Evolutionary conservation across 2,113 vertebrate genomes (phyloP), one percentile per base, ranked within the genome.

Genomic region (Chlamydotis undulata): DNA sequence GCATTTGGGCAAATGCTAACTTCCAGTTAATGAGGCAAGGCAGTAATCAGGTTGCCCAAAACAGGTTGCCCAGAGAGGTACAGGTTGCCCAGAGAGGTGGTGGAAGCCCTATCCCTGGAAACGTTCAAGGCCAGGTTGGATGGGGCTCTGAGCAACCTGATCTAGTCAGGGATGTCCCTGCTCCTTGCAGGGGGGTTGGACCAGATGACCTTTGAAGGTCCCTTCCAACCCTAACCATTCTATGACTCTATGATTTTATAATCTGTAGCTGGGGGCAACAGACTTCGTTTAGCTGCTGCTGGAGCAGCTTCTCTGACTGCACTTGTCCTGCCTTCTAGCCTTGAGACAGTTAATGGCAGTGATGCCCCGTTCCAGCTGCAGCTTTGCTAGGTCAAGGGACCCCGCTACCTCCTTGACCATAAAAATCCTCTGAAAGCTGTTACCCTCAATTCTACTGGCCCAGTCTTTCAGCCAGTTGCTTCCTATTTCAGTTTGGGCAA

Each of bases 341-440:
- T 37, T 78, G 60, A 65, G 31, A 33, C 11, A 45, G 29, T 35
- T 60, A 85, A 14, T 19, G 57, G 41, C 9, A 3, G 15, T 17
- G 29, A 73, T 56, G 23, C 19, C 50, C 26, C 35, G 13, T 65
- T 88, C 56, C 68, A 53, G 21, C 28, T 67, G 28, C 52, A 83
- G 14, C 18, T 77, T 74, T 70, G 59, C 64, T 87, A 31, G 17
- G 6, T 59, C 22, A 41, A 43, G 25, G 47, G 33, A 56, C 8
- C 6, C 3, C 10, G 63, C 23, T 7, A 41, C 4, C 2, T 3
- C 4, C 4, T 19, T 53, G 8, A 29, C 52, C 8, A 8, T 63
- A 35, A 81, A 83, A 89, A 50, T 41, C 29, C 10, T 50, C 69
- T 71, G 49, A 53, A 57, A 89, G 39, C 24, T 35, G 14, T 26